Evolutionary conservation across 2,113 vertebrate genomes (phyloP).

Genomic region (Cynocephalus volans): DNA sequence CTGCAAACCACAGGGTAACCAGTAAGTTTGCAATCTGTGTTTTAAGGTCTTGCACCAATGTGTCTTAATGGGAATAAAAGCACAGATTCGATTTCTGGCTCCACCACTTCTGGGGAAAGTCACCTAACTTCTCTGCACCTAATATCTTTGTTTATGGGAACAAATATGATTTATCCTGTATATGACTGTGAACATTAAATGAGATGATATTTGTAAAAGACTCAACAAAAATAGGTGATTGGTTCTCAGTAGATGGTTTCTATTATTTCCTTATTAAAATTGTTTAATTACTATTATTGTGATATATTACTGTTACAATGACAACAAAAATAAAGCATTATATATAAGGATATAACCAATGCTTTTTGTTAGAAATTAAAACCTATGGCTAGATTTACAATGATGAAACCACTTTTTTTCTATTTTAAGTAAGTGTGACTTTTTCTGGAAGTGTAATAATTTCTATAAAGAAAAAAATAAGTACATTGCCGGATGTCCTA

Average conservation of each 20-base stretch:
- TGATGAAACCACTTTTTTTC: constrained; percentile 34
- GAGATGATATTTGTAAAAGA: neutral
- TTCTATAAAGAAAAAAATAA: constrained; percentile 45
- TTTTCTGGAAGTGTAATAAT: constrained; percentile 55
- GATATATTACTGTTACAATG: constrained; percentile 1
- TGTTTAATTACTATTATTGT: neutral
- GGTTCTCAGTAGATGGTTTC: neutral
- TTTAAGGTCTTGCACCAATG: neutral
- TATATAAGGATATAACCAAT: too few relatives aligned
- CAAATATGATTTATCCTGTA: neutral
- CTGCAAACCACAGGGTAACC: neutral
- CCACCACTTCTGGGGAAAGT: neutral
- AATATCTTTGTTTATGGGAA: neutral
- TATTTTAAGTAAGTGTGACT: constrained; percentile 55
- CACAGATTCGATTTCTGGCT: neutral
- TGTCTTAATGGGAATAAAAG: neutral
- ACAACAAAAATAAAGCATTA: neutral
- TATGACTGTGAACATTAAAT: neutral
- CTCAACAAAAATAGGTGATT: neutral
- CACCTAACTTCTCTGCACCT: neutral
- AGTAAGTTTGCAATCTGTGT: neutral
- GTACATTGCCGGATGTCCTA: neutral
- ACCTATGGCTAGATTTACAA: neutral
- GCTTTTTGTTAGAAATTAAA: constrained; percentile 31
- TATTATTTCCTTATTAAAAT: constrained; percentile 16